Evolutionary conservation across 2,888 invertebrate species (phyloP), one percentile per base, ranked within the genome.

Genomic region (Ceriagrion tenellum): DNA sequence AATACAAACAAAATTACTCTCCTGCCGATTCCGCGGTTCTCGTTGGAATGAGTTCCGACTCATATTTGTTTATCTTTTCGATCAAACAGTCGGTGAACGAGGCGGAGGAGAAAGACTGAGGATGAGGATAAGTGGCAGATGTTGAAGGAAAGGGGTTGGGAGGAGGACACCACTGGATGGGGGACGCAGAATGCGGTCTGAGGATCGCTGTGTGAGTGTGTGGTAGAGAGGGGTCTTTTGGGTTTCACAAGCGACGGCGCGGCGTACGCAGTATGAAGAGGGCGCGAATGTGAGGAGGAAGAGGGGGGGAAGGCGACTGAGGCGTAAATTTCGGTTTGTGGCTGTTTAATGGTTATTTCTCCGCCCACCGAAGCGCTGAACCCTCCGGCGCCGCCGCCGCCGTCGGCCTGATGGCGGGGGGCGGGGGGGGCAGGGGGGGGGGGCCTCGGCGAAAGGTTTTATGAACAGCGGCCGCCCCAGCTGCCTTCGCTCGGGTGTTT

Each of bases 241-340:
- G 81, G 30, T 81, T 35, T 30, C 30, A 35, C 81, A 81, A 35
- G 35, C 81, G 81, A 35, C 30, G 81, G 16, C 69, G 69, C 30
- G 81, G 16, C 69, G 69, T 47, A 47, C 47, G 47, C n/a, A 35
- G 30, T 81, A 35, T 81, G 81, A 81, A 69, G 69, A n/a, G 69
- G n/a, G n/a, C 69, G 69, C n/a, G 69, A 23, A 26, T n/a, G 10
- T 26, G 35, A 8, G 35, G 30, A 69, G 81, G 1, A 12, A 3
- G 30, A 18, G 81, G 81, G 35, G 26, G 69, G n/a, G 69, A 10
- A 26, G 69, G 4, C n/a, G 69, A 8, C 35, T 35, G 16, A 81
- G 81, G 81, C 81, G 81, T 81, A 35, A 81, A 81, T 81, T 81
- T 81, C 81, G 30, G 81, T 81, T 81, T 81, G 81, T 35, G 81